phyloP scores from a whole-genome alignment of 92 coral and sea anemone species.

The Pocillopora grandis region DNA sequence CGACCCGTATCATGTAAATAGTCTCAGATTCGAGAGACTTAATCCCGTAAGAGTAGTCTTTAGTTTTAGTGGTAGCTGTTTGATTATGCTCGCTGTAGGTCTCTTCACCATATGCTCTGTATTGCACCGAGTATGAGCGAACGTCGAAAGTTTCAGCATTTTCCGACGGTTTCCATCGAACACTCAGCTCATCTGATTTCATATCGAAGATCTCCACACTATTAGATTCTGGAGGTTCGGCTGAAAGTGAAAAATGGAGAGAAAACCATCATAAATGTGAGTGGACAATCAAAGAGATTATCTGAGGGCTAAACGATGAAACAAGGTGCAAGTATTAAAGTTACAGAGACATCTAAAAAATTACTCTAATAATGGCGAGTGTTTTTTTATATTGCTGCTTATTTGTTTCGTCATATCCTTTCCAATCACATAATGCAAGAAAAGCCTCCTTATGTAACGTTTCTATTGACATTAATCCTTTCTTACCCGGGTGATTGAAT shows the following conservation, averaged over 20 bases:
- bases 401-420: too few species aligned
- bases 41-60: conserved; percentile 5
- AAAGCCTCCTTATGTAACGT: too few species aligned
- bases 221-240: conserved; percentile 45
- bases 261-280: background rate
- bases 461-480: too few species aligned
- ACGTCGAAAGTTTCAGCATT: conserved; percentile 14
- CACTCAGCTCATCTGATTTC: conserved; percentile 24
- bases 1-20: conserved; percentile 43
- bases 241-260: conserved; percentile 7
- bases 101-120: conserved; percentile 10
- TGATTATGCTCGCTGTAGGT: background rate
- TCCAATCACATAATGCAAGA: too few species aligned
- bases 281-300: background rate
- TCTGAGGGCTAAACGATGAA: background rate
- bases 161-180: conserved; percentile 40
- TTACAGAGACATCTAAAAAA: background rate
- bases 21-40: conserved; percentile 50
- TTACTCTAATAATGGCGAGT: too few species aligned
- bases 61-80: background rate
- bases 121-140: conserved; percentile 10
- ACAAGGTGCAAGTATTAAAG: background rate
- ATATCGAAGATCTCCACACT: background rate
- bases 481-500: too few species aligned
- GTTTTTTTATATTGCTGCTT: too few species aligned